A percentile compares a stretch with the other conserved stretches of the same genome.
These are phyloP conservation scores for Ariolimax columbianus DNA, from an alignment of 2,888 invertebrate species.

Conservation along the genomic window DNA sequence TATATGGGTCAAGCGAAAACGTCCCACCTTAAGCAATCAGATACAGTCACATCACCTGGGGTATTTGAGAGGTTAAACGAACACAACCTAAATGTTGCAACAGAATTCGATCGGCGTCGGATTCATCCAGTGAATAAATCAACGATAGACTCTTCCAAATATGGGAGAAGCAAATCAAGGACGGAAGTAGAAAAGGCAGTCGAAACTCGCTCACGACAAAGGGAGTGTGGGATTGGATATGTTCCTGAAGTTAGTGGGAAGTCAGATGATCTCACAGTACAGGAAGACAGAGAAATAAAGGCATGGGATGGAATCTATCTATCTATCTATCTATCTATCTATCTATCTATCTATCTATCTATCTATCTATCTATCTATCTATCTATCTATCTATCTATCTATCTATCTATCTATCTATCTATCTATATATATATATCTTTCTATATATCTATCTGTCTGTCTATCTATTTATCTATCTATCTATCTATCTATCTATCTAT, in stretches of 20 bases:
- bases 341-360: constrained; percentile 2
- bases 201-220: too few relatives aligned
- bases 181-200: not conserved
- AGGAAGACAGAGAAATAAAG: not conserved
- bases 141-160: not conserved
- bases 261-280: not conserved
- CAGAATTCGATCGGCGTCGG: not conserved
- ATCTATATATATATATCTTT: too few relatives aligned
- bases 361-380: constrained; percentile 1
- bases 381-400: constrained; percentile 1
- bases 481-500: constrained; percentile 16
- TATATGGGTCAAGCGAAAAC: too few relatives aligned
- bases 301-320: not conserved
- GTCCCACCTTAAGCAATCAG: not conserved
- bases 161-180: not conserved
- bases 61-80: not conserved
- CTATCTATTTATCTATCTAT: too few relatives aligned
- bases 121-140: not conserved
- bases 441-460: not conserved
- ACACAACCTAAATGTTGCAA: not conserved
- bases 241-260: not conserved
- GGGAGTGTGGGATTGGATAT: not conserved
- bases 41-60: not conserved
- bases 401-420: constrained; percentile 20
- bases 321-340: not conserved